Percentiles rank a stretch among this genome's conserved stretches.
These are phyloP conservation scores for Ictalurus furcatus DNA, from an alignment of 2,113 vertebrate genomes.

Conservation along the genomic window DNA sequence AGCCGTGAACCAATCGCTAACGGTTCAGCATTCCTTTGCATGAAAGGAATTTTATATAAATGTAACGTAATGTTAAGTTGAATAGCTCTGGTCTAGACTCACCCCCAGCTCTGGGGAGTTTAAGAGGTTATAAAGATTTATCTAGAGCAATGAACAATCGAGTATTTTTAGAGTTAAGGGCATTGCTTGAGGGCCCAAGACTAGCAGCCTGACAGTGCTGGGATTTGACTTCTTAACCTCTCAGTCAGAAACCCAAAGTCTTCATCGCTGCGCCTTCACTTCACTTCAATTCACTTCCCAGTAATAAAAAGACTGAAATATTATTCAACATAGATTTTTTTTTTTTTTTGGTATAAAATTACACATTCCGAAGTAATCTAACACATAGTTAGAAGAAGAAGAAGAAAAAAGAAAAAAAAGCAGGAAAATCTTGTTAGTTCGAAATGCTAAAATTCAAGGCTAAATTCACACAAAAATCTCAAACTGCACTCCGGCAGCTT, in stretches of 20 bases:
- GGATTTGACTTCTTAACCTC: not conserved
- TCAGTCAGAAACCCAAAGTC: not conserved
- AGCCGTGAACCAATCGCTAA: not conserved
- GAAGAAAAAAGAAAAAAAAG: not conserved
- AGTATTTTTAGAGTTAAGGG: not conserved
- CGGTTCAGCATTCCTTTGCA: not conserved
- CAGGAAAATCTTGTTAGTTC: not conserved
- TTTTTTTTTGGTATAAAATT: not conserved
- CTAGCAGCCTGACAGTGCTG: not conserved
- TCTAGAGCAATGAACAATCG: not conserved
- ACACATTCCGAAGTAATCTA: not conserved
- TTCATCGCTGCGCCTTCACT: not conserved
- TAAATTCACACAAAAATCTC: slow-evolving; percentile 6
- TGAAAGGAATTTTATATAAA: not conserved
- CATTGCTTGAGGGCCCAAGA: not conserved
- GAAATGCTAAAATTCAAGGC: slow-evolving; percentile 16
- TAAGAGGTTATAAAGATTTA: not conserved
- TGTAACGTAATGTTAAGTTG: not conserved
- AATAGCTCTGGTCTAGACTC: not conserved
- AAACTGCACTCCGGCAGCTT: slow-evolving; percentile 20
- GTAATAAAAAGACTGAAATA: not conserved
- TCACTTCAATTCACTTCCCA: too few species aligned
- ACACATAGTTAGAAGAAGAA: not conserved
- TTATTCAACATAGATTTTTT: too few species aligned
- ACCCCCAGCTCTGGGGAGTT: not conserved